Conservation (phyloP, 2,113 vertebrate genomes). For the Isurus oxyrinchus region DNA sequence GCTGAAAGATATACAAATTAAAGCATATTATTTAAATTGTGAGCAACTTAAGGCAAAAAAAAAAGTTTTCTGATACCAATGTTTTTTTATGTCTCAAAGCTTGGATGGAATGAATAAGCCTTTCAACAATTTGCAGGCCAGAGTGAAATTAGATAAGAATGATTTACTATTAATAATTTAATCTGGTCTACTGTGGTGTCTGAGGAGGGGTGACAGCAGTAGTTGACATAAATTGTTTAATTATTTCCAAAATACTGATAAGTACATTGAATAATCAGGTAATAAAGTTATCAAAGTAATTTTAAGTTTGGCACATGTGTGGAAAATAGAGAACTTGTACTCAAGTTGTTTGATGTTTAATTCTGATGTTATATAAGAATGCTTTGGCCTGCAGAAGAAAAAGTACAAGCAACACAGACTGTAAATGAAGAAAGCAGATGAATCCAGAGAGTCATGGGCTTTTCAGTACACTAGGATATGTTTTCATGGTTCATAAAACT, state of each 20-base stretch:
- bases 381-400: background rate
- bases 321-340: background rate
- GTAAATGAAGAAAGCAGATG: background rate
- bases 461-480: background rate
- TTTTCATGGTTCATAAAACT: background rate
- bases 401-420: background rate
- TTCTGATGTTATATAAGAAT: background rate
- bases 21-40: background rate
- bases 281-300: background rate
- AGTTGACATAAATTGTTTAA: background rate
- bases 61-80: background rate
- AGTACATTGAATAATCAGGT: background rate
- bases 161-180: background rate
- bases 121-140: background rate
- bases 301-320: background rate
- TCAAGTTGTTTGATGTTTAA: background rate
- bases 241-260: background rate
- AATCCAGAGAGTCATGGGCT: background rate
- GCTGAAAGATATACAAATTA: background rate
- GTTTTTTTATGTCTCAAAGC: background rate
- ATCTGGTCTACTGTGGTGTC: background rate
- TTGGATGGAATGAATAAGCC: background rate
- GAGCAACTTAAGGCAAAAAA: background rate
- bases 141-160: background rate
- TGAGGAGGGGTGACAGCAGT: background rate